Evolutionary conservation across 2,113 vertebrate genomes (phyloP), one percentile per base, ranked within the genome.

Genomic region (Rhea americana): DNA sequence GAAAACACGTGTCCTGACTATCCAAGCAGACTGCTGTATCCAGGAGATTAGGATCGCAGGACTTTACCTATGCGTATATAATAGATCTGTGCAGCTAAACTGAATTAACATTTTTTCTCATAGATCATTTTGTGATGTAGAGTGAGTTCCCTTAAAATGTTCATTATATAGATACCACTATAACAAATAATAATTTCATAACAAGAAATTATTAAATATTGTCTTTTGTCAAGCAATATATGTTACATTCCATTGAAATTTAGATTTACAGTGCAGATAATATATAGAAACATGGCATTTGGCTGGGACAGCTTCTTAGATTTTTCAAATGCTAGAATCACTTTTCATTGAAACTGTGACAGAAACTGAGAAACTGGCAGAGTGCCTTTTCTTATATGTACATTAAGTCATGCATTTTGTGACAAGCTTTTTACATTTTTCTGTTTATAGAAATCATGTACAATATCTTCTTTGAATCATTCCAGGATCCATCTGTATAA

Each of bases 291-390:
- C 82, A 7, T 76, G 91, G 80, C 96, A 97, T 96, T 96, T 97
- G 71, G 76, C 83, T 92, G 91, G 86, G 83, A 94, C 79, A 88
- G 89, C 93, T 94, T 96, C 94, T 94, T 82, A 94, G 92, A 86
- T 91, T 87, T 95, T 91, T 95, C 89, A 93, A 93, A 94, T 80
- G 95, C 93, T 94, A 87, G 78, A 94, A 94, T 83, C 94, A 95
- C 93, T 94, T 95, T 95, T 93, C 94, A 91, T 96, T 96, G 93
- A 95, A 97, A 47, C 90, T 96, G 93, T 95, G 95, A 95, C 91
- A 95, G 90, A 90, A 97, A 89, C 91, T 94, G 94, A 93, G 96
- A 89, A 88, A 47, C 90, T 97, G 96, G 96, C 95, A 59, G 19
- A 0, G 51, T 72, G 94, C 91, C 94, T 89, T 84, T 87, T 71